phyloP scores from a whole-genome alignment of 2,888 invertebrate genomes.

The Dryococelus australis region DNA sequence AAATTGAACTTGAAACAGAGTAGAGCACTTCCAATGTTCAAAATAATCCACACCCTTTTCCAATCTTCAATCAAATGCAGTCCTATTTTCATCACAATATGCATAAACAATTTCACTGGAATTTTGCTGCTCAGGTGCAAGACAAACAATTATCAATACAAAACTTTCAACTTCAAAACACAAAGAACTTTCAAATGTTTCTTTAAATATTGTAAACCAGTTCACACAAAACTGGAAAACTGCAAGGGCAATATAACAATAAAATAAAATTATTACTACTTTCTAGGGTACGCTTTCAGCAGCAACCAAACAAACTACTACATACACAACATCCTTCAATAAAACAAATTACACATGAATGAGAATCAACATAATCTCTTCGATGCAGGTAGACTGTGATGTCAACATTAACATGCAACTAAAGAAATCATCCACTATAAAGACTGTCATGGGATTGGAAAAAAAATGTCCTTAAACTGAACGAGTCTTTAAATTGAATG shows the following conservation, averaged over 20 bases:
- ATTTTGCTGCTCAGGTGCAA: no score
- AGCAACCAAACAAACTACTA: neutral
- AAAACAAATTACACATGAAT: neutral
- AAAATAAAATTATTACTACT: neutral
- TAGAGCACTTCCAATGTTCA: no score
- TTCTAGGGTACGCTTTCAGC: neutral
- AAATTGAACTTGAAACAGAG: no score
- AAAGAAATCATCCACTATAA: no score
- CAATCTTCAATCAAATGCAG: no score
- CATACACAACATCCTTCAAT: neutral
- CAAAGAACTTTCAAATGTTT: neutral
- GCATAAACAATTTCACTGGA: no score
- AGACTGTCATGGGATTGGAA: no score
- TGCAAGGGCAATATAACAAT: neutral
- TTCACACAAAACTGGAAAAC: neutral
- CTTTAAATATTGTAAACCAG: neutral
- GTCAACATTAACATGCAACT: neutral
- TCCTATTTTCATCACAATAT: no score
- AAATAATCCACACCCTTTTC: no score
- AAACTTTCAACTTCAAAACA: neutral
- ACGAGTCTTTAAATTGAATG: no score
- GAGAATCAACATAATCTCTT: neutral
- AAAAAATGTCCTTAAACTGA: no score
- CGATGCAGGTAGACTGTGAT: neutral
- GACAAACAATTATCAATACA: neutral